phyloP scores from a whole-genome alignment of 2,888 invertebrate genomes.

The Apeira syringaria region DNA sequence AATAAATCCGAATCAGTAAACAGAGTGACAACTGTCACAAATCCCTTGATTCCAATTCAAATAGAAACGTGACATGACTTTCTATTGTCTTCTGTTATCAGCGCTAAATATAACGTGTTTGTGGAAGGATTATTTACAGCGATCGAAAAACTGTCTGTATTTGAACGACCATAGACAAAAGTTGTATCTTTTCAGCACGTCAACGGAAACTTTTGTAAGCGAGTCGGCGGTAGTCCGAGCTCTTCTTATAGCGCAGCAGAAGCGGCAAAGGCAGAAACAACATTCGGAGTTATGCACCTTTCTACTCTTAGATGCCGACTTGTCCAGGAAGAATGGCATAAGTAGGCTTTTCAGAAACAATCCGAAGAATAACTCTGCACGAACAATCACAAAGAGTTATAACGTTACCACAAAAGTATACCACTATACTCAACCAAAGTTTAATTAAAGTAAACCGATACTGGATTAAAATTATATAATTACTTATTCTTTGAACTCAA shows the following conservation, averaged over 20 bases:
- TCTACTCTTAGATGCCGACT: conserved; percentile 57
- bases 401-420: too few relatives aligned
- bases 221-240: conserved; percentile 65
- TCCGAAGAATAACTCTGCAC: conserved; percentile 16
- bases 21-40: conserved; percentile 21
- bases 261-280: conserved; percentile 62
- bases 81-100: conserved; percentile 48
- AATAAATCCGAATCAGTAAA: conserved; percentile 33
- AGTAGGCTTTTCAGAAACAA: conserved; percentile 64
- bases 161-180: conserved; percentile 76
- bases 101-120: conserved; percentile 29
- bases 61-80: conserved; percentile 44
- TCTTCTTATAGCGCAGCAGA: conserved; percentile 63
- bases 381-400: too few relatives aligned
- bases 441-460: too few relatives aligned
- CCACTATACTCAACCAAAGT: too few relatives aligned
- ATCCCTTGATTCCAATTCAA: conserved; percentile 41
- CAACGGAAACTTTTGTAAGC: conserved; percentile 63
- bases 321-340: conserved; percentile 70
- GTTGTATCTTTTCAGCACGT: conserved; percentile 71
- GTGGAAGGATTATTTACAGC: conserved; percentile 33
- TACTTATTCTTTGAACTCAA: too few relatives aligned
- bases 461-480: too few relatives aligned
- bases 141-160: conserved; percentile 60
- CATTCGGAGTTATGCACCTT: conserved; percentile 66